Evolutionary conservation across 2,113 vertebrate species (phyloP).

Genomic region (Vireo altiloquus): DNA sequence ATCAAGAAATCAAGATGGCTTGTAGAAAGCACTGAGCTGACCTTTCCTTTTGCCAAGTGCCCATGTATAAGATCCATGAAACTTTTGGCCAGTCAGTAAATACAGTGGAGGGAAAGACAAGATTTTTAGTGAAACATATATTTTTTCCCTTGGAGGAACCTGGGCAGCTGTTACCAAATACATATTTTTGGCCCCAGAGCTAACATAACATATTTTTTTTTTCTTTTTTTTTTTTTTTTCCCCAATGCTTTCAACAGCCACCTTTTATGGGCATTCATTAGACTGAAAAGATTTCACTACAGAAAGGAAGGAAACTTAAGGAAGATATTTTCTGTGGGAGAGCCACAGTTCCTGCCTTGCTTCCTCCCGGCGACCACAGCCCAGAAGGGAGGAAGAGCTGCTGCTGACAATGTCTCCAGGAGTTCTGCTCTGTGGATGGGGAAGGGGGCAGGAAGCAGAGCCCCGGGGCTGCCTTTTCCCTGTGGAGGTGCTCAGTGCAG

Average conservation of each 20-base stretch:
- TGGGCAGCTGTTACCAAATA: not conserved
- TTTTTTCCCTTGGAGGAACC: not conserved
- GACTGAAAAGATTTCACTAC: not conserved
- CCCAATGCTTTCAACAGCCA: not conserved
- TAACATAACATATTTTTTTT: not conserved
- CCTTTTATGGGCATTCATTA: not conserved
- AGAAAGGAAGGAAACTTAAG: not conserved
- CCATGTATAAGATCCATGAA: not conserved
- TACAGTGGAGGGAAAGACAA: not conserved
- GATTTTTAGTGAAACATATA: not conserved
- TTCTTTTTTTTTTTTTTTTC: not conserved
- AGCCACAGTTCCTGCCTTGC: not conserved
- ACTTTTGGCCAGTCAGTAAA: not conserved
- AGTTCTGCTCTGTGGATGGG: not conserved
- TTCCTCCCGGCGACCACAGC: accelerated
- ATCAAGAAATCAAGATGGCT: not conserved
- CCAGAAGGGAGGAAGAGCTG: not conserved
- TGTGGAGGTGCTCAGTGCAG: not conserved
- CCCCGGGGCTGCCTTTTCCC: not conserved
- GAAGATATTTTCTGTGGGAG: not conserved
- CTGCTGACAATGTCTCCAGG: not conserved
- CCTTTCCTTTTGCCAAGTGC: not conserved
- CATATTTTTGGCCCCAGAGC: not conserved
- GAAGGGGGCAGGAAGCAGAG: not conserved
- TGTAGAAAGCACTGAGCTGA: not conserved